phyloP scores from a whole-genome alignment of 2,888 invertebrate species.

The Andrena bicolor region DNA sequence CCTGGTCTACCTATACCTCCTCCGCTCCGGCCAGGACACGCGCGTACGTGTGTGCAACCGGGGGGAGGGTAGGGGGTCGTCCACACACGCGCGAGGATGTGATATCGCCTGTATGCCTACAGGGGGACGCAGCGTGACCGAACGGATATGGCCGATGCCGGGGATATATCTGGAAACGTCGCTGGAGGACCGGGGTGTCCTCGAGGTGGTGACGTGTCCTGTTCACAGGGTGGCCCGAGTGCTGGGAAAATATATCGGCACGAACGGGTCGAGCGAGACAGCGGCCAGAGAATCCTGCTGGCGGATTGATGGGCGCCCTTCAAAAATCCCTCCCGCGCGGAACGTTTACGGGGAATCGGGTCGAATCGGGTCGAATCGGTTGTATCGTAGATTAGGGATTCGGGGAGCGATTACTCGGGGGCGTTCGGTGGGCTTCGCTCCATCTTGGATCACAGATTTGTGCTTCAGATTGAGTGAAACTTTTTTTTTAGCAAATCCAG shows the following conservation, averaged over 20 bases:
- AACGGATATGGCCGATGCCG: constrained; percentile 61
- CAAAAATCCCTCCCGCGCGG: constrained; percentile 32
- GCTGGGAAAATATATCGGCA: constrained; percentile 70
- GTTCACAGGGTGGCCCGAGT: constrained; percentile 62
- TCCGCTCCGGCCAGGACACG: constrained; percentile 4
- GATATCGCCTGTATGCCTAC: constrained; percentile 27
- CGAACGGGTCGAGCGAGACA: constrained; percentile 38
- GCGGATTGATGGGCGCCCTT: constrained; percentile 44
- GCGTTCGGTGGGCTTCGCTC: too few relatives aligned
- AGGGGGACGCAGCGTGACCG: constrained; percentile 53
- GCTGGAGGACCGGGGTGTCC: constrained; percentile 45
- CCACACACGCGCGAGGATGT: not conserved
- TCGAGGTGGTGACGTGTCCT: constrained; percentile 61
- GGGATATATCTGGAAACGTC: constrained; percentile 62
- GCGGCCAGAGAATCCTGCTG: constrained; percentile 22
- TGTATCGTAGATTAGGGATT: too few relatives aligned
- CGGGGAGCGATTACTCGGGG: too few relatives aligned
- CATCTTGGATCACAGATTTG: too few relatives aligned
- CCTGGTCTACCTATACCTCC: constrained; percentile 43
- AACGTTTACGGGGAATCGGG: not conserved
- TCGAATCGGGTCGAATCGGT: too few relatives aligned
- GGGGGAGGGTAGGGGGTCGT: too few relatives aligned
- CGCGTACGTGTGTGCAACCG: not conserved
- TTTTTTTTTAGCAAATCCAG: too few relatives aligned
- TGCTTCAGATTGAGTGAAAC: too few relatives aligned